phyloP scores from a whole-genome alignment of 2,888 invertebrate genomes.

The Diloba caeruleocephala region DNA sequence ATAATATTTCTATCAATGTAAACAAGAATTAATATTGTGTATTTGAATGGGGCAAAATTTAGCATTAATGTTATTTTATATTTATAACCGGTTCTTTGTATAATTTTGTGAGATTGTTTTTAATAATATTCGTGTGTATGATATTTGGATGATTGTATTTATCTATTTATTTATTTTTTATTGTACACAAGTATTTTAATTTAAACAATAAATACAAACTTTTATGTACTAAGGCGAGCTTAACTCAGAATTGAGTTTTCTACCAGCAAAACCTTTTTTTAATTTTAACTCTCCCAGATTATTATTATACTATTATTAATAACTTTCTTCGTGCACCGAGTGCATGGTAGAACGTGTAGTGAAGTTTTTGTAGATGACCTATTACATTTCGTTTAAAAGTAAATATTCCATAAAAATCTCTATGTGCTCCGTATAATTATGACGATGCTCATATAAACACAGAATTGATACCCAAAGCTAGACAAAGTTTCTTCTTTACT shows the following conservation, averaged over 20 bases:
- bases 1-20: too few species aligned
- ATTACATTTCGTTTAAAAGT: constrained; percentile 1
- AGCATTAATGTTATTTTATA: too few species aligned
- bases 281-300: constrained; percentile 24
- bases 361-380: too few species aligned
- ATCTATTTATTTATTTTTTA: too few species aligned
- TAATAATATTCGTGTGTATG: too few species aligned
- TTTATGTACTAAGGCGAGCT: too few species aligned
- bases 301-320: constrained; percentile 18
- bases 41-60: too few species aligned
- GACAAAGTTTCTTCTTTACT: constrained; percentile 34
- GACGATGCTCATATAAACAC: constrained; percentile 32
- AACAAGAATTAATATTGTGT: constrained; percentile 2
- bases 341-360: constrained; percentile 11
- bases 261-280: too few species aligned
- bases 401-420: constrained; percentile 16
- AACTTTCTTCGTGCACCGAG: constrained; percentile 12
- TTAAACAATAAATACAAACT: too few species aligned
- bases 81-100: constrained; percentile 13
- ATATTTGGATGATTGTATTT: too few species aligned
- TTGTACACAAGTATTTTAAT: too few species aligned
- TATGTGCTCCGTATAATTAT: constrained; percentile 25
- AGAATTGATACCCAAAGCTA: constrained; percentile 45
- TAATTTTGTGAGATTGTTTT: constrained; percentile 19
- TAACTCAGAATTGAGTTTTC: too few species aligned